Evolutionary conservation across 2,113 vertebrate genomes (phyloP).

Genomic region (Takifugu bimaculatus): DNA sequence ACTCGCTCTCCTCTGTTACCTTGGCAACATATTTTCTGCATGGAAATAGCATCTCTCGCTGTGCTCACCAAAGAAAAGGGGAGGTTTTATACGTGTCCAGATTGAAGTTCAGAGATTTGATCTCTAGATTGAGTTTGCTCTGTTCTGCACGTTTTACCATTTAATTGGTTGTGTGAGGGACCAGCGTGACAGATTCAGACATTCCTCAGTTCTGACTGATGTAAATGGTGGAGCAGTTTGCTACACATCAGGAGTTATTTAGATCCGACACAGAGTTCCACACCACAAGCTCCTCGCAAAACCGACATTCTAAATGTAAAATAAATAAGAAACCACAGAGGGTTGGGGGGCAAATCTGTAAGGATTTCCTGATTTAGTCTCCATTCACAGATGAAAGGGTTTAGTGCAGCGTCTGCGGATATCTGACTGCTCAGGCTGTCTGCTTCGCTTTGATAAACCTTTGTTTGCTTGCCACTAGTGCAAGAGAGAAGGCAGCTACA

Average conservation of each 20-base stretch:
- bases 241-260: constrained; percentile 19
- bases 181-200: constrained; percentile 10
- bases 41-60: constrained; percentile 75
- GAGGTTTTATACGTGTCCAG: constrained; percentile 44
- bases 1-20: constrained; percentile 69
- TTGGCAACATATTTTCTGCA: constrained; percentile 80
- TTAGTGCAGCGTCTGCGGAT: constrained; percentile 23
- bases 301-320: constrained; percentile 44
- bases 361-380: constrained; percentile 44
- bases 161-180: constrained; percentile 15
- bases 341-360: constrained; percentile 26
- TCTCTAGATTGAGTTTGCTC: constrained; percentile 19
- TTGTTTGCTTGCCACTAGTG: constrained; percentile 32
- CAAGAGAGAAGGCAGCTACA: constrained; percentile 1
- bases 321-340: constrained; percentile 42
- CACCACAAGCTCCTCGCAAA: constrained; percentile 1
- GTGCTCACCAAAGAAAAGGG: constrained; percentile 33
- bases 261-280: neutral
- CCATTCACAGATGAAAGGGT: constrained; percentile 26
- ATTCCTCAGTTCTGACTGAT: too few relatives aligned
- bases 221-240: too few relatives aligned
- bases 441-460: constrained; percentile 36
- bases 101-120: constrained; percentile 39
- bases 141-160: constrained; percentile 22
- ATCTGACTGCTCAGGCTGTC: constrained; percentile 17